A percentile compares a stretch with the other conserved stretches of the same genome.
Conservation (phyloP, 2,113 vertebrate species). For the Xerus inauris region DNA sequence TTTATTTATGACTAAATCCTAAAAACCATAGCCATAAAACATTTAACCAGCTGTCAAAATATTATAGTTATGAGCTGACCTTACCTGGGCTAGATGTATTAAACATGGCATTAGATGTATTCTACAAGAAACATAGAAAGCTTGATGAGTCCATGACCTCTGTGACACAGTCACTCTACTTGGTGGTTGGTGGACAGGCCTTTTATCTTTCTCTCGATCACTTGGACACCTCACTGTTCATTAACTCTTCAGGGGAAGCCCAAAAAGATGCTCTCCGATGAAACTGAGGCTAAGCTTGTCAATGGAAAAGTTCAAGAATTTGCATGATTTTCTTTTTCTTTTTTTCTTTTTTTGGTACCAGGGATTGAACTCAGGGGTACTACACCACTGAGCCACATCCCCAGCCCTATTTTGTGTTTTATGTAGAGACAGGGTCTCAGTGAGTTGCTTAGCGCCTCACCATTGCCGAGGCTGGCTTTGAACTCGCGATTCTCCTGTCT, state of each 20-base stretch:
- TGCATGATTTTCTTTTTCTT: background rate
- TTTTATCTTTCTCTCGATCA: background rate
- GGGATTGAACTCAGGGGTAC: too few species aligned
- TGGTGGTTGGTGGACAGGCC: background rate
- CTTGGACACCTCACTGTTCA: background rate
- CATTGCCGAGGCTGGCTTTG: too few species aligned
- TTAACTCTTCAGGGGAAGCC: background rate
- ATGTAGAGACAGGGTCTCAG: too few species aligned
- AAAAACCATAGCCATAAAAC: constrained; percentile 60
- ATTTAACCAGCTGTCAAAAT: constrained; percentile 61
- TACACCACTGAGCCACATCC: too few species aligned
- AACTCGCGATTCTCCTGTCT: too few species aligned
- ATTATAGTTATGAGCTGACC: background rate
- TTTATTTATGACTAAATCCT: constrained; percentile 61
- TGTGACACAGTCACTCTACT: background rate
- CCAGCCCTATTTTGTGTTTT: too few species aligned
- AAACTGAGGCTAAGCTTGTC: background rate
- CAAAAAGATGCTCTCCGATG: background rate
- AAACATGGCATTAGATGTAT: background rate
- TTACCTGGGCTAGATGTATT: background rate
- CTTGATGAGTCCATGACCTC: background rate
- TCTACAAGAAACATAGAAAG: background rate
- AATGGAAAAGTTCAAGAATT: background rate
- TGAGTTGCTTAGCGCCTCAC: too few species aligned
- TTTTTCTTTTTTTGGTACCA: too few species aligned